Evolutionary conservation across 2,113 vertebrate species (phyloP).

Genomic region (Prietella phreatophila): DNA sequence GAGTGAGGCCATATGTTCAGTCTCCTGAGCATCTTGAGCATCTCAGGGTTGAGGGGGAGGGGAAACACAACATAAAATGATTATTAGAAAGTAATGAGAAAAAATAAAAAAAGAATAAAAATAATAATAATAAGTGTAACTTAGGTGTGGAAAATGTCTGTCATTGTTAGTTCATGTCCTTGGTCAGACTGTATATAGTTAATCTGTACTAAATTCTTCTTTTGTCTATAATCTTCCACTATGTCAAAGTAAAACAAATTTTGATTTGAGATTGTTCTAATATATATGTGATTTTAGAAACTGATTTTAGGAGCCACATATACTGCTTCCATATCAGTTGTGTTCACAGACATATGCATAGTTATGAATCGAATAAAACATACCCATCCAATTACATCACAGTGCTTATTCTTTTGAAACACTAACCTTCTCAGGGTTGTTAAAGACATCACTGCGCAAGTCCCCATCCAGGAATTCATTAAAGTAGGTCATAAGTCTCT

Average conservation of each 20-base stretch:
- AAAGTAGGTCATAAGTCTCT: constrained; percentile 99
- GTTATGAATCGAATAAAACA: background rate
- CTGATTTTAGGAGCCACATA: background rate
- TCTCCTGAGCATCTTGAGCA: background rate
- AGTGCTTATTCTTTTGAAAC: background rate
- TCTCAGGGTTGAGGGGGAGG: background rate
- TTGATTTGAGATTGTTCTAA: background rate
- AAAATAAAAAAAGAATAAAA: background rate
- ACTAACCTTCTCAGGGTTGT: constrained; percentile 95
- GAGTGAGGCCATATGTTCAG: background rate
- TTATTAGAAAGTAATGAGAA: background rate
- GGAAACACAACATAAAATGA: background rate
- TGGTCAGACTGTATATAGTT: too few species aligned
- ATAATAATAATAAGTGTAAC: too few species aligned
- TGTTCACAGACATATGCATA: background rate
- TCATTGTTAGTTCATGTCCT: too few species aligned
- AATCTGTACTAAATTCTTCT: too few species aligned
- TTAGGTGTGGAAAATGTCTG: background rate
- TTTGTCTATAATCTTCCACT: too few species aligned
- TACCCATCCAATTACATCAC: background rate
- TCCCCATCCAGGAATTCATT: constrained; percentile 99
- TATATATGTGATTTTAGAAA: background rate
- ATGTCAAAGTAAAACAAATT: background rate
- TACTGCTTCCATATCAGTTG: background rate
- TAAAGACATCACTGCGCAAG: constrained; percentile 97